Evolutionary conservation across 2,888 invertebrate genomes (phyloP).

Genomic region (Tyria jacobaeae): DNA sequence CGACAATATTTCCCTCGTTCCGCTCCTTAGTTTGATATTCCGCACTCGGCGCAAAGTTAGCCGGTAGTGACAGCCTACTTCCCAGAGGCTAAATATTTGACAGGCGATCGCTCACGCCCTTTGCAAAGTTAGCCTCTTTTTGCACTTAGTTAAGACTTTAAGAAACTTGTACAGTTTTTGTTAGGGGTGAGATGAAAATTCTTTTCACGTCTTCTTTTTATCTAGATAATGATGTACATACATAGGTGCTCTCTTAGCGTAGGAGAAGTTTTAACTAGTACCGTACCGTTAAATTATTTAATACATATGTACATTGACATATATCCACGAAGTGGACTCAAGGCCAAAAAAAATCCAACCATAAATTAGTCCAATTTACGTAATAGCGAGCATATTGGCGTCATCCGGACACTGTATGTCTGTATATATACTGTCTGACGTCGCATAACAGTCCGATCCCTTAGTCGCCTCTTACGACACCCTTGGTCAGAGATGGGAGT

Average conservation of each 20-base stretch:
- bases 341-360: too few species aligned
- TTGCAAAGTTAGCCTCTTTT: constrained; percentile 26
- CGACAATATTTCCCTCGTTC: constrained; percentile 35
- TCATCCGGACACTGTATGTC: too few species aligned
- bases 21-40: constrained; percentile 39
- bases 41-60: constrained; percentile 40
- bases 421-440: too few species aligned
- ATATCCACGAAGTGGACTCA: too few species aligned
- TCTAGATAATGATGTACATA: constrained; percentile 10
- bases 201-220: background rate
- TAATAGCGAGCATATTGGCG: too few species aligned
- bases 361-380: too few species aligned
- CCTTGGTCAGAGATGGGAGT: too few species aligned
- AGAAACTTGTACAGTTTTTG: constrained; percentile 25
- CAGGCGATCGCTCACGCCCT: constrained; percentile 47
- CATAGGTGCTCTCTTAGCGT: background rate
- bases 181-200: constrained; percentile 31
- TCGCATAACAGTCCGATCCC: too few species aligned
- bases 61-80: constrained; percentile 49
- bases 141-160: constrained; percentile 35
- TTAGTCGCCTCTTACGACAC: too few species aligned
- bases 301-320: background rate
- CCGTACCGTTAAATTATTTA: background rate
- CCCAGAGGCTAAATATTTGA: constrained; percentile 51
- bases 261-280: background rate